phyloP scores from a whole-genome alignment of 2,113 vertebrate genomes.

The Euleptes europaea region DNA sequence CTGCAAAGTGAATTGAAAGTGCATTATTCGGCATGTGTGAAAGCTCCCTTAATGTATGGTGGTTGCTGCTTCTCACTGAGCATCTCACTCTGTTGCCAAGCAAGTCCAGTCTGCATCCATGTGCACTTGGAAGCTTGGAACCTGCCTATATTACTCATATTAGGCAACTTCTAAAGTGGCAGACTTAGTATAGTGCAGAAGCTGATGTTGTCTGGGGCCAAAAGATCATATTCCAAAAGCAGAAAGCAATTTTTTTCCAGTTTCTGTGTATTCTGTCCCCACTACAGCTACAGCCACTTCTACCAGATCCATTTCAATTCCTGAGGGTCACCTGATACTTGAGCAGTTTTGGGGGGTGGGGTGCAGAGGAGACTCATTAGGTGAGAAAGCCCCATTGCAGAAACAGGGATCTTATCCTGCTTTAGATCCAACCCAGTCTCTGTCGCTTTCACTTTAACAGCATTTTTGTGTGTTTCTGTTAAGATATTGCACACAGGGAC shows the following conservation, averaged over 20 bases:
- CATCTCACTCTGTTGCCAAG: conserved; percentile 80
- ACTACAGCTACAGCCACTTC: too few species aligned
- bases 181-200: conserved; percentile 77
- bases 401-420: too few species aligned
- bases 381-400: too few species aligned
- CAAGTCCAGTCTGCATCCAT: conserved; percentile 67
- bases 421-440: background rate
- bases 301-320: too few species aligned
- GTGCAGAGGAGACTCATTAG: too few species aligned
- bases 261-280: too few species aligned
- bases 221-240: conserved; percentile 39
- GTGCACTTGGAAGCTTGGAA: conserved; percentile 67
- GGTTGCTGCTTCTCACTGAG: conserved; percentile 57
- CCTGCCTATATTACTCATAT: conserved; percentile 57
- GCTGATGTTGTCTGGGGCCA: conserved; percentile 66
- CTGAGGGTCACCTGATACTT: too few species aligned
- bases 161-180: conserved; percentile 57
- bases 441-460: background rate
- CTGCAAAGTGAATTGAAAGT: too few species aligned
- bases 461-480: background rate
- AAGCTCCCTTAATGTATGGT: conserved; percentile 21
- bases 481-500: background rate
- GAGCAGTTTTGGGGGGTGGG: background rate
- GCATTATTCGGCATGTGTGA: too few species aligned
- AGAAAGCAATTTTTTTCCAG: too few species aligned